These are phyloP conservation scores for Hipposideros armiger DNA, from an alignment of 2,113 vertebrate species.

Conservation along the genomic window DNA sequence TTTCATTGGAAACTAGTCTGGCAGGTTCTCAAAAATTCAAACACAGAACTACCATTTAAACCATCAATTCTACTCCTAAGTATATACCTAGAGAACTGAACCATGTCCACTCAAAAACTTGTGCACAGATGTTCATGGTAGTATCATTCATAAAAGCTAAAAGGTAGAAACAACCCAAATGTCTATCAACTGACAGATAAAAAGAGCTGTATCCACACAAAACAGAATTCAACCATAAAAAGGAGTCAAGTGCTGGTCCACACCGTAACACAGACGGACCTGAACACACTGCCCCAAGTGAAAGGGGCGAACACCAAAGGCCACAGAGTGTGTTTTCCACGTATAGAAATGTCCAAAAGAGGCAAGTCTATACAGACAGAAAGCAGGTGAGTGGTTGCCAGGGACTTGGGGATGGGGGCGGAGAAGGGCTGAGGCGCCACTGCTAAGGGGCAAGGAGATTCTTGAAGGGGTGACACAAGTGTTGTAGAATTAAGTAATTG, in stretches of 20 bases:
- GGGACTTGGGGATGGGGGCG: no score
- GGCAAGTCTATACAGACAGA: not conserved
- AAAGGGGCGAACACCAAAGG: no score
- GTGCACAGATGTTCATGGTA: not conserved
- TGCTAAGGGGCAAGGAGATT: not conserved
- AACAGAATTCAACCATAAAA: not conserved
- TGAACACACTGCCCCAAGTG: not conserved
- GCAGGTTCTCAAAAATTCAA: not conserved
- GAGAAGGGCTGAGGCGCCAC: no score
- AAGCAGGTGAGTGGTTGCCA: not conserved
- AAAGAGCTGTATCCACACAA: no score
- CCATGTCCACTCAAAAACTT: not conserved
- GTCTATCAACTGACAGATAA: no score
- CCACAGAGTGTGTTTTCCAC: not conserved
- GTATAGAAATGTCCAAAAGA: not conserved
- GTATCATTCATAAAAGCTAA: not conserved
- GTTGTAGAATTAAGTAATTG: not conserved
- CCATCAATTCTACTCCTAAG: not conserved
- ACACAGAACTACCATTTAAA: not conserved
- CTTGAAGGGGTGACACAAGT: not conserved
- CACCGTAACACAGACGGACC: no score
- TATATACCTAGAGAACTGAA: not conserved
- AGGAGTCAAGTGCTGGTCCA: not conserved
- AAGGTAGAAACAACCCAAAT: not conserved
- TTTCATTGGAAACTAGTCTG: not conserved